Conservation (phyloP, 2,888 invertebrate species). For the Polyploca ridens region DNA sequence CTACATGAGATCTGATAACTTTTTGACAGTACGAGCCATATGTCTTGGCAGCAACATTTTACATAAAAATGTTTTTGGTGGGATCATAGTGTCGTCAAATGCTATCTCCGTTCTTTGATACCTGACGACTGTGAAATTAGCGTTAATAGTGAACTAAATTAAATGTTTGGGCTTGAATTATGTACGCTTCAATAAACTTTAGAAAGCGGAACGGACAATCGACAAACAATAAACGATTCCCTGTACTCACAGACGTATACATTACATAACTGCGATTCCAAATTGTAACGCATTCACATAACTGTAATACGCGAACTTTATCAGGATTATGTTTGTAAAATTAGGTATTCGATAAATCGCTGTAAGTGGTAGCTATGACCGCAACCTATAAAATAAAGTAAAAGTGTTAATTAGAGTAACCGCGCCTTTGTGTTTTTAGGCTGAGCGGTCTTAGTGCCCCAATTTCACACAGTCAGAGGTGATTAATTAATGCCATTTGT, state of each 20-base stretch:
- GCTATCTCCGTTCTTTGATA: neutral
- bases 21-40: too few relatives aligned
- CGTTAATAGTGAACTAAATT: neutral
- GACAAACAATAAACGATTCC: neutral
- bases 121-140: neutral
- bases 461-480: neutral
- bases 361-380: neutral
- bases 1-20: too few relatives aligned
- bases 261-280: neutral
- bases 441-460: neutral
- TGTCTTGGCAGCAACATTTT: too few relatives aligned
- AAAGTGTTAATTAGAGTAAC: neutral
- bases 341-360: neutral
- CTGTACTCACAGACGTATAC: neutral
- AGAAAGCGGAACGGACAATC: conserved; percentile 1
- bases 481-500: neutral
- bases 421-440: neutral
- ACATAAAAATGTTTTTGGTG: too few relatives aligned
- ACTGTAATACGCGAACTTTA: neutral
- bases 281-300: neutral
- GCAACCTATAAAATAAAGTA: neutral
- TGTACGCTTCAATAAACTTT: conserved; percentile 1
- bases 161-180: conserved; percentile 1
- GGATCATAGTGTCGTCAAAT: neutral
- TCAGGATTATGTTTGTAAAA: neutral